phyloP scores from a whole-genome alignment of 2,113 vertebrate genomes.

The Tenrec ecaudatus region DNA sequence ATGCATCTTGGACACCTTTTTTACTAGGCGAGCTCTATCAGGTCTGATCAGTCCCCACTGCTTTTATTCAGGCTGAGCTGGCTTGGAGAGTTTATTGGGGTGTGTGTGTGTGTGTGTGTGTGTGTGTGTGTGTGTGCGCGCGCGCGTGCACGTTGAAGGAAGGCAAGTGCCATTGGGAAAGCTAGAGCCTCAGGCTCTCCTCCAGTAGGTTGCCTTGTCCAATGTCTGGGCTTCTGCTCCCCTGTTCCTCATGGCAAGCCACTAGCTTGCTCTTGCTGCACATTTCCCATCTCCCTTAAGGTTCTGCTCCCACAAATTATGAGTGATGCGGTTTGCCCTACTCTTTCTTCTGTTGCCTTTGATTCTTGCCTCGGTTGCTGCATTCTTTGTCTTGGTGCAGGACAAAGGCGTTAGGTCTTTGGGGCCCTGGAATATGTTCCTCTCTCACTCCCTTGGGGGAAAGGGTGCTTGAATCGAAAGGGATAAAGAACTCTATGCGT shows the following conservation, averaged over 20 bases:
- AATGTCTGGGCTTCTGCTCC: neutral
- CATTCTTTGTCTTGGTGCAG: neutral
- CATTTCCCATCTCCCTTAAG: neutral
- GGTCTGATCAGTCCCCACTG: neutral
- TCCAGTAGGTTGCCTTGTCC: neutral
- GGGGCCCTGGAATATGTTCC: neutral
- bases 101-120: neutral
- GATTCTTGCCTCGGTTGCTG: neutral
- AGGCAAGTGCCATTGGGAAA: neutral
- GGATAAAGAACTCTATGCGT: neutral
- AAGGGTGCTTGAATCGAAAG: neutral
- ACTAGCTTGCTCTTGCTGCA: neutral
- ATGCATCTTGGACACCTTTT: neutral
- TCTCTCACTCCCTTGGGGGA: neutral
- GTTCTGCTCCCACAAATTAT: slow-evolving; percentile 26
- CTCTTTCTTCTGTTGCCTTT: neutral
- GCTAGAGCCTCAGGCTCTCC: neutral
- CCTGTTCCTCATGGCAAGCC: slow-evolving; percentile 40
- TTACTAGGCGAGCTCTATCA: neutral
- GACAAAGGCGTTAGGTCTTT: too few species aligned
- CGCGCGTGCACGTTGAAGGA: accelerated
- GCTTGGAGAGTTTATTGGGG: neutral
- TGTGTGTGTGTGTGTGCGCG: too few species aligned
- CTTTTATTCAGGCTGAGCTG: neutral
- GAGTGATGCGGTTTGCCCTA: neutral